Base-by-base conservation (phyloP, 2,888 invertebrate species). In the Harmothoe impar region DNA sequence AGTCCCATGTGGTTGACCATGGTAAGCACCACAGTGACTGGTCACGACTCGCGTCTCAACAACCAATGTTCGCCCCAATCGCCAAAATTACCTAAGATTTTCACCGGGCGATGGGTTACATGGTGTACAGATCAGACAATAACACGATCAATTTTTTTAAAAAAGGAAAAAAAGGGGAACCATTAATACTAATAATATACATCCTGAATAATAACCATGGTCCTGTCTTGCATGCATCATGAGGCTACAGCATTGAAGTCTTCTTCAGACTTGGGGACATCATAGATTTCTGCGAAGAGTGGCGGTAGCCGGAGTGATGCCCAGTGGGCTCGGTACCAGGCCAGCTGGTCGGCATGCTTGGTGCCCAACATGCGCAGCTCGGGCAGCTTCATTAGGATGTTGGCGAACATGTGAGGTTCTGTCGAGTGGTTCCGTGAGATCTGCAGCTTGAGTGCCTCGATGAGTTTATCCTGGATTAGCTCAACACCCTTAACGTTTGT, bases 241-340 rank as follows among this genome's bases (percentile, higher is more conserved):
- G 86, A 86, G 1, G 54, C 86, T 12, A 52, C 86, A 25, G 86
- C 52, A 54, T 86, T 56, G n/a, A 84, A 56, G 62, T 91, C 91
- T 25, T 89, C 92, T 20, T 93, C 92, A 1, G 62, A 29, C 62
- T 92, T 92, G 23, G 92, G 91, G 25, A 99, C 98, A 97, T 99
- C 99, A 96, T 98, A 99, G 94, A 99, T 98, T 96, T 99, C 99
- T 56, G 99, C 98, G 96, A 98, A 99, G 90, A 99, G 97, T 1
- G 99, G 98, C 85, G 99, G 99, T 94, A 99, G 97, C 92, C 95
- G 95, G 92, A 97, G 97, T 91, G 97, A 97, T 35, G 94, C 94
- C 98, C 98, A 99, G 94, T 97, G 97, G 68, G 93, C 91, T 93
- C 99, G 97, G 96, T 98, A 98, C 98, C 98, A 99, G 95, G 97